Percentiles rank a stretch among this genome's conserved stretches.
Conservation (phyloP, 2,113 vertebrate species). For the Anguilla japonica region DNA sequence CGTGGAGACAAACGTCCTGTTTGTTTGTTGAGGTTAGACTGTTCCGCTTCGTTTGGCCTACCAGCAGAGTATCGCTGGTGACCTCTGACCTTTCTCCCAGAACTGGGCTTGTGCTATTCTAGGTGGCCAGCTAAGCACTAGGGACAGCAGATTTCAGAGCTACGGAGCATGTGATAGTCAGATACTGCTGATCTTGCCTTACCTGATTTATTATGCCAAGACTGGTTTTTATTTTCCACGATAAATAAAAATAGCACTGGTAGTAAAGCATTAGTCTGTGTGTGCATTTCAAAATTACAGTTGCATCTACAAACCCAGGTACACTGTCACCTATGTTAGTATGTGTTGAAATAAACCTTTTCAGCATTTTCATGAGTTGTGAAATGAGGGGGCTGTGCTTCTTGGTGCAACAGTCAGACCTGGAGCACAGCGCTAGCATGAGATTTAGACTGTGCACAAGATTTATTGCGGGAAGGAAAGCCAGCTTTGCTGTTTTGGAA, state of each 20-base stretch:
- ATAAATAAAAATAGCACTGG: background rate
- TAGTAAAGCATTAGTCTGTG: background rate
- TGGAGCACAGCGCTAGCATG: background rate
- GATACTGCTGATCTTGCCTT: background rate
- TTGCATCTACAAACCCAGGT: background rate
- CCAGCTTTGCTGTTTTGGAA: constrained; percentile 4
- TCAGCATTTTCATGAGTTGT: too few relatives aligned
- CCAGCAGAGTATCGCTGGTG: constrained; percentile 45
- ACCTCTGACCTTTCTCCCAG: constrained; percentile 52
- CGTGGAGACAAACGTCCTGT: constrained; percentile 54
- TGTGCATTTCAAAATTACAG: background rate
- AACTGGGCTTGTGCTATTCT: constrained; percentile 12
- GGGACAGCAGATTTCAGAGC: background rate
- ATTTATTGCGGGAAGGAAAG: constrained; percentile 1
- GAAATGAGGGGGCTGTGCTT: too few relatives aligned
- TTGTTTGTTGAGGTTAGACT: constrained; percentile 65
- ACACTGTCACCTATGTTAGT: background rate
- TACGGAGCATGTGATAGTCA: background rate
- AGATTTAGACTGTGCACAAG: background rate
- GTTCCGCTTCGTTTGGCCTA: constrained; percentile 52
- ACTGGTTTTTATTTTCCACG: background rate
- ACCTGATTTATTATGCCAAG: background rate
- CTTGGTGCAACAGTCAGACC: too few relatives aligned
- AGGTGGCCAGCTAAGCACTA: background rate
- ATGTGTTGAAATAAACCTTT: background rate